phyloP scores from a whole-genome alignment of 2,797 vertebrate species.

The Alfaro cultratus region DNA sequence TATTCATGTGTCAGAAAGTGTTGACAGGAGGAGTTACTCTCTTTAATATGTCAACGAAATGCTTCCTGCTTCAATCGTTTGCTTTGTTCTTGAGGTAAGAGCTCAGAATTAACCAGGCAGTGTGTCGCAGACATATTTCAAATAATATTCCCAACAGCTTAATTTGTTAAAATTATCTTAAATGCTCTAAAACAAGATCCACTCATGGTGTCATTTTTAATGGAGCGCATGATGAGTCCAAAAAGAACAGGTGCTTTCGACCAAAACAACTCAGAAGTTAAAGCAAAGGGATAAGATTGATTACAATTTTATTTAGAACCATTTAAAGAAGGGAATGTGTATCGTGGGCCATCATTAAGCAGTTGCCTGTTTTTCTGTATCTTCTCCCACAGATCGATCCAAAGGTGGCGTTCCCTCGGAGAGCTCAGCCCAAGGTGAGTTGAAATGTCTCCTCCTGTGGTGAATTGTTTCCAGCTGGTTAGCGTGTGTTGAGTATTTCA shows the following conservation, averaged over 20 bases:
- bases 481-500: slow-evolving; percentile 27
- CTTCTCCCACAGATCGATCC: slow-evolving; percentile 91
- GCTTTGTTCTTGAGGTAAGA: background rate
- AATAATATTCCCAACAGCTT: background rate
- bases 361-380: slow-evolving; percentile 51
- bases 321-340: background rate
- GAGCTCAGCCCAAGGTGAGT: slow-evolving; percentile 98
- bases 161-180: background rate
- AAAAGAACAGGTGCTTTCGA: slow-evolving; percentile 14
- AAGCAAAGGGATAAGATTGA: background rate
- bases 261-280: background rate
- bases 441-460: slow-evolving; percentile 13
- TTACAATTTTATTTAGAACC: slow-evolving; percentile 14
- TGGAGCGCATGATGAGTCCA: background rate
- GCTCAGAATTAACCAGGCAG: background rate
- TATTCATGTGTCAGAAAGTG: background rate
- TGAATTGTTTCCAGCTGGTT: slow-evolving; percentile 32
- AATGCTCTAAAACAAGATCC: background rate
- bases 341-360: slow-evolving; percentile 47
- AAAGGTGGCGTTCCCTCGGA: slow-evolving; percentile 97
- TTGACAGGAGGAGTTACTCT: background rate
- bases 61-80: background rate
- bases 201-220: background rate
- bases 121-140: background rate
- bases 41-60: background rate